phyloP scores from a whole-genome alignment of 2,888 invertebrate species.

The Cosmia trapezina region DNA sequence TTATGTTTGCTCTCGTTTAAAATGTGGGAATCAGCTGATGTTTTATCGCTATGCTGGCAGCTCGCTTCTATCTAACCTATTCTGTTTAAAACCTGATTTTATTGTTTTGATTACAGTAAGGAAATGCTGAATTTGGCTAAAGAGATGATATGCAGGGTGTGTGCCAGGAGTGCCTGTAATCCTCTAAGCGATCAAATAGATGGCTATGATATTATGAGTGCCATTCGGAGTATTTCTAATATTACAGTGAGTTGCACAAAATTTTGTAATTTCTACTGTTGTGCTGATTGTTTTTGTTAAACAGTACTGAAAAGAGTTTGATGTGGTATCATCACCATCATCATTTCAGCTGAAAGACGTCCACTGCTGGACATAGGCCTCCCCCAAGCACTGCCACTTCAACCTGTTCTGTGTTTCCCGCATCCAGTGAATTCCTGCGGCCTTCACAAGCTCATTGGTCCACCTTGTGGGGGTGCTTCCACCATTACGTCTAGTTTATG shows the following conservation, averaged over 20 bases:
- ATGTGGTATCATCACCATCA: slow-evolving; percentile 4
- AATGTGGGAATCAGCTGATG: too few species aligned
- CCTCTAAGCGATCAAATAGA: slow-evolving; percentile 82
- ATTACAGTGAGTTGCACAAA: slow-evolving; percentile 77
- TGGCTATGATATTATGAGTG: slow-evolving; percentile 82
- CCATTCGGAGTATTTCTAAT: slow-evolving; percentile 82
- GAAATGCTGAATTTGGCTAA: slow-evolving; percentile 75
- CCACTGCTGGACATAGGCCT: too few species aligned
- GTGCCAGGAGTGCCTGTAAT: slow-evolving; percentile 82
- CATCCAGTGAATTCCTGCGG: too few species aligned
- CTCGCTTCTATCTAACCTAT: background rate
- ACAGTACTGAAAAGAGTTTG: background rate
- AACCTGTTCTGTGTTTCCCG: too few species aligned
- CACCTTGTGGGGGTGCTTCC: too few species aligned
- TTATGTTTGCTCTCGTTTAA: too few species aligned
- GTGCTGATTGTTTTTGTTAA: background rate
- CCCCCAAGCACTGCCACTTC: too few species aligned
- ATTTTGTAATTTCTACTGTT: background rate
- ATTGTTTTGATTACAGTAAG: slow-evolving; percentile 69
- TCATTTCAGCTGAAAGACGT: too few species aligned
- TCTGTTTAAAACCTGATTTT: slow-evolving; percentile 17
- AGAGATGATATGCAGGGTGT: slow-evolving; percentile 85
- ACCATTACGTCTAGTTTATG: too few species aligned
- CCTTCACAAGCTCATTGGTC: too few species aligned
- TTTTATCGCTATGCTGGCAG: too few species aligned